phyloP scores from a whole-genome alignment of 2,113 vertebrate species.

The Irena cyanogastra region DNA sequence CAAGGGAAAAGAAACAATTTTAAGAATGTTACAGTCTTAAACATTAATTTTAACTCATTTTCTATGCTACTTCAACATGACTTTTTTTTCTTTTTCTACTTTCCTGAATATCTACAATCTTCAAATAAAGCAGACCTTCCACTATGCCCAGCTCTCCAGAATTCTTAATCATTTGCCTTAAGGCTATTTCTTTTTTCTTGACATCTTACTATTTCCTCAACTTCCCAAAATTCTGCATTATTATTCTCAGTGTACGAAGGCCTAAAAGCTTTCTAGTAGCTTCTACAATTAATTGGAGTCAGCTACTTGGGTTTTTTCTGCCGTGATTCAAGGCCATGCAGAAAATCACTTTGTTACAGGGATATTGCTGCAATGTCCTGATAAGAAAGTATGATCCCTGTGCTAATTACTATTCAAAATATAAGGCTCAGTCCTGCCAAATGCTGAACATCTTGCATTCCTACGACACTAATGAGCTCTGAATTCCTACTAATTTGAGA shows the following conservation, averaged over 20 bases:
- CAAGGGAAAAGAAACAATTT: neutral
- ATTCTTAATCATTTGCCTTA: neutral
- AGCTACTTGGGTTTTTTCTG: neutral
- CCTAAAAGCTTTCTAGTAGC: neutral
- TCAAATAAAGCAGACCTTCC: neutral
- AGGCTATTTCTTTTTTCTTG: neutral
- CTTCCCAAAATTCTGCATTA: neutral
- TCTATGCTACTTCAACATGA: neutral
- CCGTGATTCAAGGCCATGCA: neutral
- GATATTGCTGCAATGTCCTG: neutral
- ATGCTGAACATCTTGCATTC: neutral
- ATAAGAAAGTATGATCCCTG: neutral
- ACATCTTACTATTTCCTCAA: neutral
- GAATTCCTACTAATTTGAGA: neutral
- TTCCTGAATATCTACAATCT: neutral
- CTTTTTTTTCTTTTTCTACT: neutral
- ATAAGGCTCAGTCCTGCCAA: neutral
- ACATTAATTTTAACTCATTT: neutral
- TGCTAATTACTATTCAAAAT: conserved; percentile 4
- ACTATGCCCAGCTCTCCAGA: neutral
- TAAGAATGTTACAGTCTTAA: neutral
- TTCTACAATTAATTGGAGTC: neutral
- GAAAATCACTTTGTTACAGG: conserved; percentile 1
- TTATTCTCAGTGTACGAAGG: neutral
- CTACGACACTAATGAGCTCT: neutral